A percentile compares a stretch with the other conserved stretches of the same genome.
phyloP scores from a whole-genome alignment of 2,888 invertebrate genomes.

The Synergus laeviventris region DNA sequence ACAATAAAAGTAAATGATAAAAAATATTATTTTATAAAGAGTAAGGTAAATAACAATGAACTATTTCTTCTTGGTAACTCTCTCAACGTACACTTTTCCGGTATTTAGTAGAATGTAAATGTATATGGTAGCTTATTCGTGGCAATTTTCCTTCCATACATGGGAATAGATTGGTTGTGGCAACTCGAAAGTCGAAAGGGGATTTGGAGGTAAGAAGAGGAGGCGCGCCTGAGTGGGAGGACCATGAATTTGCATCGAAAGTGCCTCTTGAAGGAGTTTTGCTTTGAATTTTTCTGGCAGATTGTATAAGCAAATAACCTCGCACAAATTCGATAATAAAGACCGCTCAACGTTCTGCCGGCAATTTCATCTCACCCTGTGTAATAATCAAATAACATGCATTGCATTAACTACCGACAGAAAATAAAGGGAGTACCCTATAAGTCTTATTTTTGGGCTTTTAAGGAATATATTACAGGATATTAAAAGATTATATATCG shows the following conservation, averaged over 20 bases:
- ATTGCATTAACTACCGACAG: conserved; percentile 7
- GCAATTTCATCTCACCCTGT: conserved; percentile 38
- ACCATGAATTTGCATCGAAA: conserved; percentile 74
- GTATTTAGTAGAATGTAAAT: conserved; percentile 32
- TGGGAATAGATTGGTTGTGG: conserved; percentile 36
- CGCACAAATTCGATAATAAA: conserved; percentile 66
- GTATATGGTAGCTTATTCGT: conserved; percentile 43
- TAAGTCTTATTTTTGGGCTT: background rate
- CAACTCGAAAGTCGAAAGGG: conserved; percentile 39
- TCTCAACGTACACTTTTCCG: background rate
- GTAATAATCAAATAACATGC: conserved; percentile 35
- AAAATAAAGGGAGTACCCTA: background rate
- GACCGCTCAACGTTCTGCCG: conserved; percentile 47
- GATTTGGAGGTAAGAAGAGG: conserved; percentile 49
- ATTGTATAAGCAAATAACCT: conserved; percentile 63
- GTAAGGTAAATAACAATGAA: no score
- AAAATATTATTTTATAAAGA: no score
- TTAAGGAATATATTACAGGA: background rate
- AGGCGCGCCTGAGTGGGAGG: conserved; percentile 54
- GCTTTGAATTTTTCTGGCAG: conserved; percentile 55
- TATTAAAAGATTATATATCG: no score
- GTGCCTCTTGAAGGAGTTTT: conserved; percentile 70
- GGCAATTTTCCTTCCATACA: conserved; percentile 10
- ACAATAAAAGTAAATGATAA: no score
- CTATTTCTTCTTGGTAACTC: background rate